Conservation (phyloP, 2,888 invertebrate species). For the Theodoxus fluviatilis region DNA sequence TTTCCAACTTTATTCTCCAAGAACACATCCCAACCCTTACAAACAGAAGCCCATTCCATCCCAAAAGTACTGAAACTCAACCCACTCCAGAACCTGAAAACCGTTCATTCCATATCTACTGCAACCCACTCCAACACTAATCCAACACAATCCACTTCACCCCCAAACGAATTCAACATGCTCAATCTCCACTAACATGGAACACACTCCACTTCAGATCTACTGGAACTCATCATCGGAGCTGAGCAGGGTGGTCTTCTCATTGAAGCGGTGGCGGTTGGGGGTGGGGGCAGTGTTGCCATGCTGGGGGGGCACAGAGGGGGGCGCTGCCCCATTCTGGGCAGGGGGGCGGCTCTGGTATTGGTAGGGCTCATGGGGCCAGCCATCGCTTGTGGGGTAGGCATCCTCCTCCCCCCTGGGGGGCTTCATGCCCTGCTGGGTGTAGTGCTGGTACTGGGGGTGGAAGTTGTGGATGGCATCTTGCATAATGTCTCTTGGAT, state of each 20-base stretch:
- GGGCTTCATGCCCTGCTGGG: conserved; percentile 60
- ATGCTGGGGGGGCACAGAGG: conserved; percentile 29
- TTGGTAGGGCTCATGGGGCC: conserved; percentile 25
- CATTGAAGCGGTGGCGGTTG: conserved; percentile 77
- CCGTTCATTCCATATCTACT: too few relatives aligned
- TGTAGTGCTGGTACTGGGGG: conserved; percentile 98
- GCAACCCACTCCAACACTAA: too few relatives aligned
- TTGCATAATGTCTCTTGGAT: conserved; percentile 73
- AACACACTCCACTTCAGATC: too few relatives aligned
- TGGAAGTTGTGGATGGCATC: conserved; percentile 92
- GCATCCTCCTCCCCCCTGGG: conserved; percentile 54
- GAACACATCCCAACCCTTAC: too few relatives aligned
- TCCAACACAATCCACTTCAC: too few relatives aligned
- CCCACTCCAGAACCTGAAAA: too few relatives aligned
- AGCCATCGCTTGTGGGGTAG: conserved; percentile 33
- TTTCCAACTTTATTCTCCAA: too few relatives aligned
- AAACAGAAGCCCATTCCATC: too few relatives aligned
- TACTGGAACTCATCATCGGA: conserved; percentile 95
- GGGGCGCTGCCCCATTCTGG: conserved; percentile 26
- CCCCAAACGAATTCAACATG: too few relatives aligned
- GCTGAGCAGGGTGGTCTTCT: conserved; percentile 93
- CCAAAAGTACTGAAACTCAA: too few relatives aligned
- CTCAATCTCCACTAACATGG: too few relatives aligned
- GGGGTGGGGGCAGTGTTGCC: conserved; percentile 27
- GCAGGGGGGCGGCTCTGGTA: conserved; percentile 24